phyloP scores from a whole-genome alignment of 2,888 invertebrate species.

The Cryptocephalus moraei region DNA sequence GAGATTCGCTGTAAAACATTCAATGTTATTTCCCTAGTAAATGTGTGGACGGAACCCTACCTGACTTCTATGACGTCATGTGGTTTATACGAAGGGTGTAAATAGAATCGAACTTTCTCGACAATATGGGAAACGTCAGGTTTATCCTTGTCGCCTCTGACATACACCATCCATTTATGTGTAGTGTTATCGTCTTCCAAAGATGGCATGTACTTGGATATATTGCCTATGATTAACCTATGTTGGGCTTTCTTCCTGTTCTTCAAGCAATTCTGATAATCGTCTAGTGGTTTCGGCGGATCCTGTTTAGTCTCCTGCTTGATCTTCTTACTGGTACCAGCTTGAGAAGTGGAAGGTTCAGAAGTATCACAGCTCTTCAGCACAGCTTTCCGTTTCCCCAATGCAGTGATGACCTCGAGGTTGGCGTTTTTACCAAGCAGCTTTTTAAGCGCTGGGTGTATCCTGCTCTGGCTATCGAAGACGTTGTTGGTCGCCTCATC shows the following conservation, averaged over 20 bases:
- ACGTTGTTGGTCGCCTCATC: conserved; percentile 24
- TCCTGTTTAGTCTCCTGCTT: conserved; percentile 11
- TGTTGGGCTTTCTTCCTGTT: conserved; percentile 30
- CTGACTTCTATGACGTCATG: conserved; percentile 72
- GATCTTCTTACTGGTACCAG: conserved; percentile 11
- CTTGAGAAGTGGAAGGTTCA: conserved; percentile 8
- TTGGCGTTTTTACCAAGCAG: conserved; percentile 49
- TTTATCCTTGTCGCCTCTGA: conserved; percentile 56
- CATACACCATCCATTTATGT: conserved; percentile 87
- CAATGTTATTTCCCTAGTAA: conserved; percentile 1
- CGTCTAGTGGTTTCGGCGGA: conserved; percentile 4
- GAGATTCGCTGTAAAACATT: conserved; percentile 53
- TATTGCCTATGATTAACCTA: conserved; percentile 53
- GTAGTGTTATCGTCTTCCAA: conserved; percentile 59
- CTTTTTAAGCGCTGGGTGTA: conserved; percentile 71
- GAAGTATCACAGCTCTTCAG: conserved; percentile 7
- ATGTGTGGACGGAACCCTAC: conserved; percentile 38
- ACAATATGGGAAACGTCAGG: conserved; percentile 54
- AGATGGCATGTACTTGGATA: conserved; percentile 71
- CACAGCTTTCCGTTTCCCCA: conserved; percentile 12
- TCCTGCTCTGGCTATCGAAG: conserved; percentile 35
- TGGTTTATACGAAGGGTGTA: conserved; percentile 81
- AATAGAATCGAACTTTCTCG: conserved; percentile 63
- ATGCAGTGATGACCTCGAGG: conserved; percentile 7
- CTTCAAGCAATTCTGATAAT: conserved; percentile 8